Conservation (phyloP, 2,797 vertebrate species). For the Gobio occitaniae region DNA sequence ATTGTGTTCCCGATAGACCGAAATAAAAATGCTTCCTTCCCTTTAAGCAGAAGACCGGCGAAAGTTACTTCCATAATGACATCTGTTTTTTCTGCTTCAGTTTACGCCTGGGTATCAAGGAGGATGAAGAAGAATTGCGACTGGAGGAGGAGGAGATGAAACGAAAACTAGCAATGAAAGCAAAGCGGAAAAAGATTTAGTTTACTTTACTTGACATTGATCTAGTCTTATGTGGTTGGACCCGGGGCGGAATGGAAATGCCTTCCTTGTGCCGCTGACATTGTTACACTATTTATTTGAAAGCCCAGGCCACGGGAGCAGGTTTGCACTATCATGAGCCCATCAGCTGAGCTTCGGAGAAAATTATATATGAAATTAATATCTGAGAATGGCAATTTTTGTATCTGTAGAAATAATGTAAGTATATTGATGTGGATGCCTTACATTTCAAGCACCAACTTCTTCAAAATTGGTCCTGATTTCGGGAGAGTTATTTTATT, state of each 20-base stretch:
- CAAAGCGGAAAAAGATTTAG: slow-evolving; percentile 58
- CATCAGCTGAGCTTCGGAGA: slow-evolving; percentile 58
- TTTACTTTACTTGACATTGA: slow-evolving; percentile 2
- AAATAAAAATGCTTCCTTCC: slow-evolving; percentile 13
- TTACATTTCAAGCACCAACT: slow-evolving; percentile 64
- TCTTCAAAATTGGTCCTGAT: slow-evolving; percentile 66
- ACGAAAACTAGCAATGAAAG: slow-evolving; percentile 63
- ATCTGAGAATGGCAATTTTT: slow-evolving; percentile 57
- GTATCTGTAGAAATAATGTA: slow-evolving; percentile 47
- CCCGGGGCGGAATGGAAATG: background rate
- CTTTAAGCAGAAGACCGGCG: background rate
- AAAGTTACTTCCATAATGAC: slow-evolving; percentile 39
- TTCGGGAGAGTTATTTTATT: slow-evolving; percentile 63
- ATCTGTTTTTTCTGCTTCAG: slow-evolving; percentile 56
- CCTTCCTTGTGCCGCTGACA: slow-evolving; percentile 45
- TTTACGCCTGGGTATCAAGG: slow-evolving; percentile 75
- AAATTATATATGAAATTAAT: slow-evolving; percentile 58
- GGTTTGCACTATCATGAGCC: slow-evolving; percentile 66
- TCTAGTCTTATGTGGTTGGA: slow-evolving; percentile 29
- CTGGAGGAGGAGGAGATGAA: slow-evolving; percentile 73
- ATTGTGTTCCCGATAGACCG: background rate
- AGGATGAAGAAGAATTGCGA: slow-evolving; percentile 73
- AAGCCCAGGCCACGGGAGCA: slow-evolving; percentile 56
- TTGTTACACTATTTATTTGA: slow-evolving; percentile 73
- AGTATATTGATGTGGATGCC: slow-evolving; percentile 59